Conservation (phyloP, 2,113 vertebrate species). For the Cyprinodon variegatus region DNA sequence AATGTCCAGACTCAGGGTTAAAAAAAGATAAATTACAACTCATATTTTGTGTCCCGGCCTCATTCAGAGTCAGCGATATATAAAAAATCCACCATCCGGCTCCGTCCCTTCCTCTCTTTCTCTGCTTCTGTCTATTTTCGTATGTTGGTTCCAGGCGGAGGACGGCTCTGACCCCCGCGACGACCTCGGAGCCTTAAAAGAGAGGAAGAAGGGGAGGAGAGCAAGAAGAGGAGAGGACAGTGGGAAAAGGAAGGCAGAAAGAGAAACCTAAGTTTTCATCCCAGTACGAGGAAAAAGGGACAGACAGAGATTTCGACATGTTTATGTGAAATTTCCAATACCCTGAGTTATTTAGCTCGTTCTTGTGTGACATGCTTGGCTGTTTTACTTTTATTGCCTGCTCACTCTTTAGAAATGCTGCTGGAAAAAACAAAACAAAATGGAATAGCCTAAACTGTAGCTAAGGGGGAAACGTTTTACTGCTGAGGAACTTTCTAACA, state of each 20-base stretch:
- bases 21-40: neutral
- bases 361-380: constrained; percentile 62
- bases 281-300: neutral
- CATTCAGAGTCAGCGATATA: constrained; percentile 19
- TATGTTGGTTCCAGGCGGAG: constrained; percentile 64
- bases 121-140: constrained; percentile 66
- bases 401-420: constrained; percentile 12
- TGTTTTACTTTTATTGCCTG: constrained; percentile 50
- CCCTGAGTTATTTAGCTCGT: constrained; percentile 36
- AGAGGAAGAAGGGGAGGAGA: neutral
- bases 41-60: constrained; percentile 3
- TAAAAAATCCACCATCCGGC: constrained; percentile 41
- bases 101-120: constrained; percentile 63
- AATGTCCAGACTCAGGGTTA: neutral
- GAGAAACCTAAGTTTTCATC: constrained; percentile 23
- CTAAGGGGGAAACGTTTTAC: neutral
- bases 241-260: constrained; percentile 23
- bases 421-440: constrained; percentile 18
- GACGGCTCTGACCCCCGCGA: constrained; percentile 30
- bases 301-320: constrained; percentile 1
- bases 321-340: constrained; percentile 49
- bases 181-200: constrained; percentile 35
- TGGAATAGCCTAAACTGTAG: too few relatives aligned
- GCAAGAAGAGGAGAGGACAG: constrained; percentile 20
- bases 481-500: neutral